Conservation (phyloP, 2,888 invertebrate species). For the Sphecodes monilicornis region DNA sequence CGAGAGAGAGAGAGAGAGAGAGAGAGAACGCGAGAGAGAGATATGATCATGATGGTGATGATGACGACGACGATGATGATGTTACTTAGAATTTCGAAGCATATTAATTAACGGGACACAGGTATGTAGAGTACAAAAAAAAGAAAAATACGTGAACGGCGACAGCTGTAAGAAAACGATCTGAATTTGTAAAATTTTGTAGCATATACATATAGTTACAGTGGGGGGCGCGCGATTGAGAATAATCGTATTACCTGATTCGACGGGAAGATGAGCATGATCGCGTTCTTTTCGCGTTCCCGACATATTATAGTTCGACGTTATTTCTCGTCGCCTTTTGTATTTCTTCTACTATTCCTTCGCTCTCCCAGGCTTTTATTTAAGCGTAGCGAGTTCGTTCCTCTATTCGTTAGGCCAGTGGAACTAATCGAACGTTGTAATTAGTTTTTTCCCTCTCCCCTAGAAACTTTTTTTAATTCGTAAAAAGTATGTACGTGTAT, state of each 20-base stretch:
- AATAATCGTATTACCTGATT: constrained; percentile 72
- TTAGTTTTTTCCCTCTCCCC: constrained; percentile 39
- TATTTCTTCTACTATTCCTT: constrained; percentile 8
- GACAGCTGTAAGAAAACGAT: constrained; percentile 62
- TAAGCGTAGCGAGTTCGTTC: constrained; percentile 50
- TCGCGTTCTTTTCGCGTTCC: constrained; percentile 51
- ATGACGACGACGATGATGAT: constrained; percentile 48
- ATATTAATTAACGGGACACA: constrained; percentile 55
- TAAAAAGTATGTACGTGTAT: constrained; percentile 10
- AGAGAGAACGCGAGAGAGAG: too few species aligned
- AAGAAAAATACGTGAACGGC: constrained; percentile 18
- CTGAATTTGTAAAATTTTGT: constrained; percentile 79
- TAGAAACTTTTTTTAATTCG: constrained; percentile 16
- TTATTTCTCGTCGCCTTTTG: not conserved
- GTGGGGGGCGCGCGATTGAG: constrained; percentile 62
- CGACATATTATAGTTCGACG: not conserved
- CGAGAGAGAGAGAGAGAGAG: not conserved
- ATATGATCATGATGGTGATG: too few species aligned
- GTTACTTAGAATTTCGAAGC: constrained; percentile 71
- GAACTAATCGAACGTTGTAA: constrained; percentile 55
- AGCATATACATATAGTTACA: constrained; percentile 70
- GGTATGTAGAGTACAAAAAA: constrained; percentile 80
- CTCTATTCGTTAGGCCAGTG: constrained; percentile 69
- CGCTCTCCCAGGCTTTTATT: constrained; percentile 63
- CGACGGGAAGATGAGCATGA: constrained; percentile 32